These are phyloP conservation scores for Aleadryas rufinucha DNA, from an alignment of 2,113 vertebrate genomes.

Conservation along the genomic window DNA sequence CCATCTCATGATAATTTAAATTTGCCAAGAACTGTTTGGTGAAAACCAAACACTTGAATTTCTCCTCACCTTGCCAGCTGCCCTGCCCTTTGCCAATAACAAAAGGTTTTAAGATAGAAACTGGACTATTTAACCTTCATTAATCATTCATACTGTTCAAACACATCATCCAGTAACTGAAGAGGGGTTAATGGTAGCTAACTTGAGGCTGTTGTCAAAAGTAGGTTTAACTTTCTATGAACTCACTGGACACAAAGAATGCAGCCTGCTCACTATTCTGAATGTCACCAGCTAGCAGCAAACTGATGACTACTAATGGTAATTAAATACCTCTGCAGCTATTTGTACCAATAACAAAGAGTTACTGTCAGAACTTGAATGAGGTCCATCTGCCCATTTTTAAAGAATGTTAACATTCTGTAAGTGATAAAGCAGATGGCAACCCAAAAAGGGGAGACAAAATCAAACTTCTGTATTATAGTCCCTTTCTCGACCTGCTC, in stretches of 20 bases:
- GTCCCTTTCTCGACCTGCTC: slow-evolving; percentile 25
- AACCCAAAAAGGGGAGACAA: slow-evolving; percentile 60
- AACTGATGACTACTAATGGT: slow-evolving; percentile 82
- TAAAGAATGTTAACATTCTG: slow-evolving; percentile 77
- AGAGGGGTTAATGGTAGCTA: slow-evolving; percentile 84
- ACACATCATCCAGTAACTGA: slow-evolving; percentile 84
- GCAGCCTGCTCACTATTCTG: slow-evolving; percentile 80
- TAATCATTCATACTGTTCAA: slow-evolving; percentile 89
- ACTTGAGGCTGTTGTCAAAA: slow-evolving; percentile 83
- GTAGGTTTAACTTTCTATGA: slow-evolving; percentile 89
- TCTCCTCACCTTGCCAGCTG: slow-evolving; percentile 66
- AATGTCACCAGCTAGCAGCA: slow-evolving; percentile 80
- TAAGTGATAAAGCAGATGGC: slow-evolving; percentile 75
- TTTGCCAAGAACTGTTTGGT: slow-evolving; percentile 40
- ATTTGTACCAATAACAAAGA: slow-evolving; percentile 84
- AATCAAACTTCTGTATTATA: slow-evolving; percentile 48
- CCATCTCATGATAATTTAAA: slow-evolving; percentile 17
- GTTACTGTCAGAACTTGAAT: slow-evolving; percentile 82
- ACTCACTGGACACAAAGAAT: slow-evolving; percentile 84
- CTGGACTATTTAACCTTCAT: slow-evolving; percentile 88
- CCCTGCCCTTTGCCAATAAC: slow-evolving; percentile 71
- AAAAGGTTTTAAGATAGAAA: slow-evolving; percentile 84
- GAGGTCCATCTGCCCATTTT: slow-evolving; percentile 77
- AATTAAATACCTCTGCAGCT: slow-evolving; percentile 87
- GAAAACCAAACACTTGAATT: slow-evolving; percentile 58